Evolutionary conservation across 2,888 invertebrate genomes (phyloP), one percentile per base, ranked within the genome.

Genomic region (Dryobota labecula): DNA sequence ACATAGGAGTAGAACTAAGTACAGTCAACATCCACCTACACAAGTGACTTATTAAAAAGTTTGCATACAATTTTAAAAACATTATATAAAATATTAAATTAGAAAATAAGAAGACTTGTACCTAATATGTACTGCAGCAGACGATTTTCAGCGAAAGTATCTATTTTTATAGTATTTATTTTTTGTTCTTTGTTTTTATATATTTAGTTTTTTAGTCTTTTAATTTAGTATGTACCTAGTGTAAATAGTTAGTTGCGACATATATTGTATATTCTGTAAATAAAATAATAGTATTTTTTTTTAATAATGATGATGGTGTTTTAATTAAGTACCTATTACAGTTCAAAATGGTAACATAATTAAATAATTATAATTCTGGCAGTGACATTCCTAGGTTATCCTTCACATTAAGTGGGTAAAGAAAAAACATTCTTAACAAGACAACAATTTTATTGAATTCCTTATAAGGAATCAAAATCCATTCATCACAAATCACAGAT

Each of bases 401-500:
- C 8, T 43, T 58, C 27, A 20, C 7, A 33, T 20, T 2, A 30
- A 18, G 27, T 51, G 27, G 8, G 7, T 33, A 27, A 24, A 13
- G 20, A 41, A 20, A 2, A 43, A 27, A 4, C 2, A 45, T 61
- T 61, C 15, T 9, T 61, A 61, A 69, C 69, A 61, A 69, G 74
- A 43, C n/a, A 36, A 18, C 3, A 43, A 8, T 56, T 41, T 71
- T 33, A 64, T 73, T 0, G 24, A 66, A 30, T 43, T 73, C 62
- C 45, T 15, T 41, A 36, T n/a, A 73, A 33, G 73, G 41, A 62
- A 33, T 36, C 18, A 53, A 30, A 51, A 33, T 27, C 51, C 7
- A 58, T 64, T 54, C 15, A 62, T 63, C 38, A 38, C 33, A 41
- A 60, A 27, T 41, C 18, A 61, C n/a, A 47, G 15, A 20, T 57